Evolutionary conservation across 2,113 vertebrate species (phyloP).

Genomic region (Mohoua ochrocephala): DNA sequence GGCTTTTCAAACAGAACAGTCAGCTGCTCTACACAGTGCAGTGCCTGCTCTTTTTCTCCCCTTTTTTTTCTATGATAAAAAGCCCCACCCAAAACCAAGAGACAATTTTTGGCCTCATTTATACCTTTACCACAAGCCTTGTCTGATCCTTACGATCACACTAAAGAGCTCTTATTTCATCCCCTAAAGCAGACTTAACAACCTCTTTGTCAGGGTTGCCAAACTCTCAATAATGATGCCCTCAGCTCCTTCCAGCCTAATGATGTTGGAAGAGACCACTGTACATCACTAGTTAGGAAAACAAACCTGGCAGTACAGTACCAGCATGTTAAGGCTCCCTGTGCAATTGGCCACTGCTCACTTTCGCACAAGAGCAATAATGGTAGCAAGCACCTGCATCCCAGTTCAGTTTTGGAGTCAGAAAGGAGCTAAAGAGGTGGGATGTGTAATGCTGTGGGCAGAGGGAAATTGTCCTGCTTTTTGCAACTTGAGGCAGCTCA

Average conservation of each 20-base stretch:
- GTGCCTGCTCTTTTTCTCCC: neutral
- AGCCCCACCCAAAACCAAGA: neutral
- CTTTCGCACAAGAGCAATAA: neutral
- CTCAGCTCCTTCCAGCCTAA: neutral
- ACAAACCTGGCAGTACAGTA: neutral
- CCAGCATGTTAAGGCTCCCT: neutral
- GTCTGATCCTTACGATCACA: neutral
- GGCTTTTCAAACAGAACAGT: neutral
- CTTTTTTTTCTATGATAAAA: neutral
- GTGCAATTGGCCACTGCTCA: accelerated
- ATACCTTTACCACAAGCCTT: neutral
- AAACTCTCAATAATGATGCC: neutral
- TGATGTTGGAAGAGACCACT: neutral
- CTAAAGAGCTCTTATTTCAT: neutral
- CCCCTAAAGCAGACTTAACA: neutral
- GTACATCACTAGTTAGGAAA: neutral
- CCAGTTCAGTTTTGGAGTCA: neutral
- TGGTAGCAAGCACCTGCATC: neutral
- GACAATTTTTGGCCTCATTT: neutral
- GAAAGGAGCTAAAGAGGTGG: neutral
- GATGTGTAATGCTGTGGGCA: neutral
- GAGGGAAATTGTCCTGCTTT: neutral
- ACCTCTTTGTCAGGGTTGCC: neutral
- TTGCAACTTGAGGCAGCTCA: neutral
- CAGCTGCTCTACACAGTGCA: neutral